phyloP scores from a whole-genome alignment of 2,113 vertebrate genomes.

The Muntiacus muntjak region DNA sequence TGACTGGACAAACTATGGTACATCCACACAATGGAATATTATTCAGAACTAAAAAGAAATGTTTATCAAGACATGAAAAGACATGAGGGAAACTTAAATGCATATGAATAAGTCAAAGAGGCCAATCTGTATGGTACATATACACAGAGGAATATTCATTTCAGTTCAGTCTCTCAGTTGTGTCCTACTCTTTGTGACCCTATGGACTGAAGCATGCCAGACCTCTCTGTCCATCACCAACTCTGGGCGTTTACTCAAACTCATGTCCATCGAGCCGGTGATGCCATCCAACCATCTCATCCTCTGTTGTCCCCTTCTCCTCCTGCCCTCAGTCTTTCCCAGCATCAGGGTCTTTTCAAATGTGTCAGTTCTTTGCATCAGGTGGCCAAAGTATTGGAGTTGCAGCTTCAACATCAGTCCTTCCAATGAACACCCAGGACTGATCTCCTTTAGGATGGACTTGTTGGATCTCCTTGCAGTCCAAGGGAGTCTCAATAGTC shows the following conservation, averaged over 20 bases:
- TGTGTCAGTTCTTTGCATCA: neutral
- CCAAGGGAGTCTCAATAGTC: neutral
- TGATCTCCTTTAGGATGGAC: neutral
- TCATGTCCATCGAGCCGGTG: accelerated
- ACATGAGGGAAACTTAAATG: neutral
- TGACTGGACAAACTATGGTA: neutral
- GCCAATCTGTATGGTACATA: neutral
- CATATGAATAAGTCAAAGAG: neutral
- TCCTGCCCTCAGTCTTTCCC: neutral
- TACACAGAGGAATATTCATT: neutral
- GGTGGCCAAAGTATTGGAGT: neutral
- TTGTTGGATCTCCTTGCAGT: neutral
- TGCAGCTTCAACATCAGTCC: neutral
- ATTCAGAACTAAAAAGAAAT: neutral
- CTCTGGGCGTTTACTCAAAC: neutral
- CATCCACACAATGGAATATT: neutral
- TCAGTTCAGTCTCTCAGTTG: neutral
- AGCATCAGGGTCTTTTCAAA: neutral
- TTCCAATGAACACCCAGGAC: neutral
- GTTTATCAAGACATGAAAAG: neutral
- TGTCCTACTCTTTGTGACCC: neutral
- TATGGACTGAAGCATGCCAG: neutral
- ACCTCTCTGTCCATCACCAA: neutral
- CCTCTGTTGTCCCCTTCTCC: neutral
- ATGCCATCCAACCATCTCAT: neutral